Evolutionary conservation across 2,113 vertebrate genomes (phyloP).

Genomic region (Deroptyus accipitrinus): DNA sequence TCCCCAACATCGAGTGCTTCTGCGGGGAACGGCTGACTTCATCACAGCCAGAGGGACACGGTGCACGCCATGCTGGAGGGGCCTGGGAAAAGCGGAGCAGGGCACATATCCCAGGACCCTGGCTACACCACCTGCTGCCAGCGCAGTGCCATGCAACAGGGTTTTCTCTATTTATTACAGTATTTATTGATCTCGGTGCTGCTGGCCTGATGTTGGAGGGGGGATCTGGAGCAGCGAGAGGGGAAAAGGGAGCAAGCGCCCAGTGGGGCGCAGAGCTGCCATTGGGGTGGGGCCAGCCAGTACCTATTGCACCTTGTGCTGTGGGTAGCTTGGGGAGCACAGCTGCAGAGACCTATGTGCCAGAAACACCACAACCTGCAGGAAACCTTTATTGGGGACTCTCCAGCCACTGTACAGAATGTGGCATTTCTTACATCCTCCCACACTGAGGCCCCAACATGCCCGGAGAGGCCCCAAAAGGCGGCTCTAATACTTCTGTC

Average conservation of each 20-base stretch:
- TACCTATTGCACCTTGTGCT: neutral
- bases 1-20: neutral
- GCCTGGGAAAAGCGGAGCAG: neutral
- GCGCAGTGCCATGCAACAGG: neutral
- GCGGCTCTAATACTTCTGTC: neutral
- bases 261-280: neutral
- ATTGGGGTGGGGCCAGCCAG: neutral
- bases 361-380: neutral
- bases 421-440: slow-evolving; percentile 31
- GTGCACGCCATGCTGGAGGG: neutral
- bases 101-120: neutral
- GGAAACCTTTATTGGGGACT: slow-evolving; percentile 36
- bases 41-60: neutral
- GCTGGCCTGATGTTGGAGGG: neutral
- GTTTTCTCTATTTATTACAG: slow-evolving; percentile 64
- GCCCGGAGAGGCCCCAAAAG: fast-evolving
- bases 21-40: neutral
- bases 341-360: fast-evolving
- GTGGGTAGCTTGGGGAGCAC: fast-evolving
- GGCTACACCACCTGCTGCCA: fast-evolving
- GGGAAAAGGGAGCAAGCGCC: fast-evolving
- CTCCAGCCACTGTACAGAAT: neutral
- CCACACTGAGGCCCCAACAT: fast-evolving
- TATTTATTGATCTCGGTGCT: slow-evolving; percentile 57
- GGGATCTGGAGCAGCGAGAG: fast-evolving